phyloP scores from a whole-genome alignment of 2,113 vertebrate species.

The Equus quagga region DNA sequence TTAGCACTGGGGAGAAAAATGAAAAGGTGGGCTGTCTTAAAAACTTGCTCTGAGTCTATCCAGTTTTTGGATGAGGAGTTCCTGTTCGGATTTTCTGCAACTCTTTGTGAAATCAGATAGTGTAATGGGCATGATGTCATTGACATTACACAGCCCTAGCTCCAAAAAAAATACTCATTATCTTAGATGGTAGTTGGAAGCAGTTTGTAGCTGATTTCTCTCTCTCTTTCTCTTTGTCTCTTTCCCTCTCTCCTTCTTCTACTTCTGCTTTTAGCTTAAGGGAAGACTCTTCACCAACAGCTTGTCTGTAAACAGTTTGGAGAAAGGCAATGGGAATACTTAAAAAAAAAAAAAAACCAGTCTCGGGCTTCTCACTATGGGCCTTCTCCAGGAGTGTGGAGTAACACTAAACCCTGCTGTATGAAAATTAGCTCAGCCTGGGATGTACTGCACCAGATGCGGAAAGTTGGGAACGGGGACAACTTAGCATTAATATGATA shows the following conservation, averaged over 20 bases:
- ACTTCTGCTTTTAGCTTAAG: neutral
- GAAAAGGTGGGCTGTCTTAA: neutral
- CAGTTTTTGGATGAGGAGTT: neutral
- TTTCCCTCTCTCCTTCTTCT: neutral
- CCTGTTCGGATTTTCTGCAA: conserved; percentile 43
- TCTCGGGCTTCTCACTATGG: neutral
- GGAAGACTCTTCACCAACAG: neutral
- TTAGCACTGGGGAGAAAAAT: neutral
- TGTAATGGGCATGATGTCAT: conserved; percentile 18
- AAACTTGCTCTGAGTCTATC: neutral
- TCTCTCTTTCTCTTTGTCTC: neutral
- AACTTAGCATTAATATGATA: neutral
- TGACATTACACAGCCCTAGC: neutral
- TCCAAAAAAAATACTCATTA: neutral
- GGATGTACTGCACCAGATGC: neutral
- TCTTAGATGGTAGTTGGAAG: neutral
- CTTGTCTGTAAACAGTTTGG: conserved; percentile 17
- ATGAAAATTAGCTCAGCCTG: neutral
- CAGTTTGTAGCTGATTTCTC: neutral
- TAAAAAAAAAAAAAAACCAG: neutral
- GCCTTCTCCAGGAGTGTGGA: neutral
- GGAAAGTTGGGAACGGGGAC: neutral
- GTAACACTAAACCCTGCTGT: neutral
- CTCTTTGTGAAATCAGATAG: conserved; percentile 64
- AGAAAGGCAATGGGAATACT: neutral